A percentile compares a stretch with the other conserved stretches of the same genome.
These are phyloP conservation scores for Lepidurus apus DNA, from an alignment of 1,140 invertebrate genomes.

Conservation along the genomic window DNA sequence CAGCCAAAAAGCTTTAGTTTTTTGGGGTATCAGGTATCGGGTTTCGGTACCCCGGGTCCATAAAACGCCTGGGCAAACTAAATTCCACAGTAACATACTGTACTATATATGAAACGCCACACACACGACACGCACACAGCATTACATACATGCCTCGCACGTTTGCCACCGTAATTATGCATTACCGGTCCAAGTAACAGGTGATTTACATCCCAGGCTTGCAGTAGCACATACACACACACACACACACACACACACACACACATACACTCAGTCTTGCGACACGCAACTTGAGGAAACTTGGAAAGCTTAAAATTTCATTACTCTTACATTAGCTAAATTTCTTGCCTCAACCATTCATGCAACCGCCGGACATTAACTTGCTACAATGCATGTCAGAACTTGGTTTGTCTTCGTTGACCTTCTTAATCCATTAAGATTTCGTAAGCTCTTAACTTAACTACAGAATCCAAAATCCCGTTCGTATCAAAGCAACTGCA, in stretches of 20 bases:
- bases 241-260: not conserved
- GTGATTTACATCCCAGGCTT: not conserved
- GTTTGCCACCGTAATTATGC: not conserved
- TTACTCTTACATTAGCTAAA: not conserved
- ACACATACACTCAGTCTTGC: not conserved
- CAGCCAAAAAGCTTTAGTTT: not conserved
- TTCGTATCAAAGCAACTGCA: too few relatives aligned
- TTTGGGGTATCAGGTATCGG: not conserved
- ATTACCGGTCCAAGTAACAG: slow-evolving; percentile 15
- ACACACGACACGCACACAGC: not conserved
- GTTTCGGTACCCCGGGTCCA: not conserved
- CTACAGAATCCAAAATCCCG: too few relatives aligned
- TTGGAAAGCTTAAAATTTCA: not conserved
- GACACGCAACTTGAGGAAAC: not conserved
- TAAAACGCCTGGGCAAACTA: too few relatives aligned
- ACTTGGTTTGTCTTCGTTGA: too few relatives aligned
- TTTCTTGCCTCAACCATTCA: not conserved
- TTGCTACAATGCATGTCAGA: too few relatives aligned
- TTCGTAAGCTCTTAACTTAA: too few relatives aligned
- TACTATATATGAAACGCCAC: not conserved
- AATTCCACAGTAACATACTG: too few relatives aligned
- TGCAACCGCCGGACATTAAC: not conserved
- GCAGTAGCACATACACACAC: not conserved
- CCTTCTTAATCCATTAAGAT: too few relatives aligned
- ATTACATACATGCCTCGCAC: not conserved